Percentiles rank a stretch among this genome's conserved stretches.
These are phyloP conservation scores for Brachypalpus laphriformis DNA, from an alignment of 2,888 invertebrate species.

Conservation along the genomic window DNA sequence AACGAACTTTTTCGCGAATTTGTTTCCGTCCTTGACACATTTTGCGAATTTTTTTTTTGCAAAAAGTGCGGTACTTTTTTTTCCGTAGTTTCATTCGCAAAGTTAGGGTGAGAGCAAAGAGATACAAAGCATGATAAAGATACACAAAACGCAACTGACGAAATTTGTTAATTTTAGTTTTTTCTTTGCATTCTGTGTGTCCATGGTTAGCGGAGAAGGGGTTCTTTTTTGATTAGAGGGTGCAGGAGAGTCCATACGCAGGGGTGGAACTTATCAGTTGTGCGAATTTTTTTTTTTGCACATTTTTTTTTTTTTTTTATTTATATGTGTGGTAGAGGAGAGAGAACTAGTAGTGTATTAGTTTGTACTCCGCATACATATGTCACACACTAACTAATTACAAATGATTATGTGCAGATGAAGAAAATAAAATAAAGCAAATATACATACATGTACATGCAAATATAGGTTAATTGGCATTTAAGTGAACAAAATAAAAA, in stretches of 20 bases:
- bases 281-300: constrained; percentile 22
- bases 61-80: background rate
- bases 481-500: constrained; percentile 23
- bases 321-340: background rate
- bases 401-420: background rate
- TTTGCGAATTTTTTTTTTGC: constrained; percentile 44
- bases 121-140: background rate
- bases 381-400: constrained; percentile 47
- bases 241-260: background rate
- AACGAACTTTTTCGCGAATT: constrained; percentile 44
- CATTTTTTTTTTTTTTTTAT: background rate
- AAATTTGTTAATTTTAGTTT: constrained; percentile 13
- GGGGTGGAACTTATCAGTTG: constrained; percentile 57
- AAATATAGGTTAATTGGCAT: constrained; percentile 54
- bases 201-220: background rate
- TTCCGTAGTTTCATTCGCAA: background rate
- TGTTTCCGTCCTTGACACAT: constrained; percentile 71
- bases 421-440: background rate
- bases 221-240: background rate
- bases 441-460: constrained; percentile 11
- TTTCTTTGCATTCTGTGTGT: background rate
- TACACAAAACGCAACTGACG: constrained; percentile 26
- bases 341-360: background rate
- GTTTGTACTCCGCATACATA: background rate
- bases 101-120: background rate